These are phyloP conservation scores for Aphodius sticticus DNA, from an alignment of 2,888 invertebrate genomes.

Conservation along the genomic window DNA sequence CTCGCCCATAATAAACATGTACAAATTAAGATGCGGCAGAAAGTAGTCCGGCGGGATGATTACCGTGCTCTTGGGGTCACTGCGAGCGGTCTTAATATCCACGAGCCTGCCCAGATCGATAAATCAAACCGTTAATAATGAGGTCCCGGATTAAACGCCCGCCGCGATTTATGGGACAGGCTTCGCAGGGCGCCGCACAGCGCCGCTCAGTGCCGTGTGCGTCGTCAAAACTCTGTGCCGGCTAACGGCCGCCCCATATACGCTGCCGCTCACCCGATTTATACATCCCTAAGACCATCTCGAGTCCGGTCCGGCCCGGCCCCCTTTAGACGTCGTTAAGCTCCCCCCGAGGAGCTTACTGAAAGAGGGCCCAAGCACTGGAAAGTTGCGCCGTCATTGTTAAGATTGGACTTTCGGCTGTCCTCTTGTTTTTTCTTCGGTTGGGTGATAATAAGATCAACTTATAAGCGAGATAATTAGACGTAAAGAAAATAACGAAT, in stretches of 20 bases:
- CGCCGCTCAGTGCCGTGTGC: background rate
- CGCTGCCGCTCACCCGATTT: background rate
- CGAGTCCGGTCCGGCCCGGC: background rate
- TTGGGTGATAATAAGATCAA: background rate
- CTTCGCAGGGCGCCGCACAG: background rate
- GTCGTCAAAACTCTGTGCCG: background rate
- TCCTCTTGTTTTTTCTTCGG: background rate
- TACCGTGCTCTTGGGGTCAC: conserved; percentile 23
- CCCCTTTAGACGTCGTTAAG: conserved; percentile 4
- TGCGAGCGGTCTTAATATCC: conserved; percentile 23
- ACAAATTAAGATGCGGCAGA: background rate
- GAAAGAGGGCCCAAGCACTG: background rate
- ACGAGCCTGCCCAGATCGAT: conserved; percentile 20
- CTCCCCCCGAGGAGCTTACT: background rate
- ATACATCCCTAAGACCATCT: background rate
- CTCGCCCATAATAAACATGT: background rate
- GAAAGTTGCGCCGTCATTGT: background rate
- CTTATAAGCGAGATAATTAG: background rate
- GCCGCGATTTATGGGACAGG: conserved; percentile 17
- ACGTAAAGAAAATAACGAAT: background rate
- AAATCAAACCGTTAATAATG: conserved; percentile 26
- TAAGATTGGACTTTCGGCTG: background rate
- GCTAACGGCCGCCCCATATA: background rate
- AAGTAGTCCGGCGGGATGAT: background rate
- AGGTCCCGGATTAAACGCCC: conserved; percentile 13